These are phyloP conservation scores for Cephus sareptanus DNA, from an alignment of 2,888 invertebrate species.

Conservation along the genomic window DNA sequence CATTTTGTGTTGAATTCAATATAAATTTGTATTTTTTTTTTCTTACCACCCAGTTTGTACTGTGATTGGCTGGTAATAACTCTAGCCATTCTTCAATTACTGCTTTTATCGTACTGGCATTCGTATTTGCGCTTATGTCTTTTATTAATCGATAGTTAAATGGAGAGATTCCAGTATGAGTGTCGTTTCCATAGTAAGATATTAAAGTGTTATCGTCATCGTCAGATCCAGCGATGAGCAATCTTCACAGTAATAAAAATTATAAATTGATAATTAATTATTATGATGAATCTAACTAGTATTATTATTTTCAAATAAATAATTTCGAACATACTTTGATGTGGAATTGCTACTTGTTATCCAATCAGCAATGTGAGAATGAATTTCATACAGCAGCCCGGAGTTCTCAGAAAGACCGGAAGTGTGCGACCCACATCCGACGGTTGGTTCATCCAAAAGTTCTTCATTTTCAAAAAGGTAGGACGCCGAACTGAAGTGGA, in stretches of 20 bases:
- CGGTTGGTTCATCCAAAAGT: constrained; percentile 27
- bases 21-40: neutral
- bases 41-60: constrained; percentile 60
- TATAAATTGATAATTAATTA: neutral
- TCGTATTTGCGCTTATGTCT: constrained; percentile 33
- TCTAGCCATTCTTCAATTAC: constrained; percentile 46
- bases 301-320: neutral
- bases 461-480: constrained; percentile 42
- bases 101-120: constrained; percentile 42
- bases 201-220: constrained; percentile 41
- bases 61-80: constrained; percentile 45
- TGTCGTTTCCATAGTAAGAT: constrained; percentile 52
- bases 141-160: constrained; percentile 54
- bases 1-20: neutral
- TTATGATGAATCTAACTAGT: neutral
- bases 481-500: constrained; percentile 42
- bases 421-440: constrained; percentile 17
- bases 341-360: constrained; percentile 30
- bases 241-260: constrained; percentile 33
- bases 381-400: constrained; percentile 40
- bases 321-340: constrained; percentile 39
- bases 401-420: constrained; percentile 34
- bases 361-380: constrained; percentile 45
- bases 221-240: constrained; percentile 51
- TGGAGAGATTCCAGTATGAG: constrained; percentile 43